Evolutionary conservation across 1,140 invertebrate genomes (phyloP), one percentile per base, ranked within the genome.

Genomic region (Micrasema minimum): DNA sequence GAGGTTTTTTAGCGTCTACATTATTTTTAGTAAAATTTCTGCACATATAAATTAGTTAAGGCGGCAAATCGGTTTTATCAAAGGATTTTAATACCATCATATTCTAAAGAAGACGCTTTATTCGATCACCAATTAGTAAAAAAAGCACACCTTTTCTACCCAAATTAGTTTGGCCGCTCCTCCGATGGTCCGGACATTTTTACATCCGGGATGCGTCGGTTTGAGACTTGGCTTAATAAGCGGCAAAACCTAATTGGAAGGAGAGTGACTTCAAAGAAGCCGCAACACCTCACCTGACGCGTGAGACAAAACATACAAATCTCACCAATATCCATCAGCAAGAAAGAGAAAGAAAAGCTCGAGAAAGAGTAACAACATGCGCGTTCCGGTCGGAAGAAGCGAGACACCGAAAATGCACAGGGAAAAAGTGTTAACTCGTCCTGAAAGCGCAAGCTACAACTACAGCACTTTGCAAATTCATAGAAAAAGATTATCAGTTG

Each of bases 191-290:
- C 37, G 37, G 12, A 16, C 23, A 5, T 59, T 59, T 41, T 12
- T 0, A 35, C 37, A 9, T 14, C 31, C 16, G 55, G 55, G 1
- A 11, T 14, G 35, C 35, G 37, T 14, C 37, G 55, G n/a, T 59
- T 59, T 20, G 55, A 18, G 38, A 14, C 37, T 16, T 12, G 55
- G 55, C 18, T 59, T 59, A 59, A 59, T 59, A 59, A 38, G 55
- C 55, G 55, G 55, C 55, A 41, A 41, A 22, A 59, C 38, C 64
- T 66, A 66, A 66, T 66, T 66, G 64, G 64, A 51, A 55, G 64
- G 46, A 46, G 45, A 51, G 14, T 31, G 18, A 66, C 64, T 38
- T 66, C 64, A 66, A 66, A 66, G 48, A 26, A 26, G 46, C 64
- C 64, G 64, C 45, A 46, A 66, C 64, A 51, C 45, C 45, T 66